phyloP scores from a whole-genome alignment of 2,888 invertebrate genomes.

The Seira ritae region DNA sequence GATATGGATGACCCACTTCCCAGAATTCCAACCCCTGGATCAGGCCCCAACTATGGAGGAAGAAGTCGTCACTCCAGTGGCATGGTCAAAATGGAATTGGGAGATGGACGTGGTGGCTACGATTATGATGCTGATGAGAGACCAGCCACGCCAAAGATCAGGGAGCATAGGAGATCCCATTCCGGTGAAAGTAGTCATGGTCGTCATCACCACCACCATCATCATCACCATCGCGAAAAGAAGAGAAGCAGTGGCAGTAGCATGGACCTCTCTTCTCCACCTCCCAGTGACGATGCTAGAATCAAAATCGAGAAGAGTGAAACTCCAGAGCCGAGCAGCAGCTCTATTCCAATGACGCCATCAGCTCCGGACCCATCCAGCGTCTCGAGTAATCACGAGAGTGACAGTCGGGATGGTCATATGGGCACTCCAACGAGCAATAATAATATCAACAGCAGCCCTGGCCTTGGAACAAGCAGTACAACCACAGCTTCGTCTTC shows the following conservation, averaged over 20 bases:
- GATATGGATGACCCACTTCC: slow-evolving; percentile 65
- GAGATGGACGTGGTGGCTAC: slow-evolving; percentile 39
- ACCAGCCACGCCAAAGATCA: slow-evolving; percentile 65
- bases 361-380: slow-evolving; percentile 54
- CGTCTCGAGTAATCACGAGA: slow-evolving; percentile 55
- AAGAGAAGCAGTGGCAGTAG: slow-evolving; percentile 16
- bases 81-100: slow-evolving; percentile 57
- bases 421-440: slow-evolving; percentile 25
- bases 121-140: slow-evolving; percentile 62
- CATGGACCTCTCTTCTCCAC: not conserved
- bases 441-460: slow-evolving; percentile 30
- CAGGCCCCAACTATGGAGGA: slow-evolving; percentile 40
- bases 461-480: not conserved
- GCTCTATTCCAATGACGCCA: slow-evolving; percentile 57
- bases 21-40: slow-evolving; percentile 66
- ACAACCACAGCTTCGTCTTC: slow-evolving; percentile 7
- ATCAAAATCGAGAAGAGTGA: slow-evolving; percentile 68
- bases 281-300: slow-evolving; percentile 39
- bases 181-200: slow-evolving; percentile 33
- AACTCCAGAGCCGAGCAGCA: slow-evolving; percentile 58
- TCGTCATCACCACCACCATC: slow-evolving; percentile 52
- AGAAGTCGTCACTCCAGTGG: slow-evolving; percentile 5
- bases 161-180: slow-evolving; percentile 50
- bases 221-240: slow-evolving; percentile 45
- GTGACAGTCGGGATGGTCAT: slow-evolving; percentile 50